Base-by-base conservation (phyloP, 2,113 vertebrate species). In the Rhinoderma darwinii region DNA sequence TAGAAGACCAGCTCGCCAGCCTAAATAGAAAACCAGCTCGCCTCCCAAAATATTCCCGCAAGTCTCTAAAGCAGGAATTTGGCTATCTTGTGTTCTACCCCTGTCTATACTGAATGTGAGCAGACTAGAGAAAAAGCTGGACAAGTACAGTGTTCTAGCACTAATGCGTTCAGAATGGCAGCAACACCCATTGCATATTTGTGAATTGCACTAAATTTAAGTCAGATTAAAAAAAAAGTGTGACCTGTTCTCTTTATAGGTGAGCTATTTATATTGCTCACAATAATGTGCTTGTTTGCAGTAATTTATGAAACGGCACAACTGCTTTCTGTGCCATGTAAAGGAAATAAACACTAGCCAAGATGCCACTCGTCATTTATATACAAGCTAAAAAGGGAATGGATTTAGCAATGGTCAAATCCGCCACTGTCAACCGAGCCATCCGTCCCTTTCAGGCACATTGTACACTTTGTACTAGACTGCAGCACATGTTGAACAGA, bases 381-480 rank as follows among this genome's bases (percentile, higher is more conserved):
- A 32, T 66, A 32, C 73, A 18, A 22, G 77, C 20, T 47, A 44
- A 76, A 83, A 37, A 30, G 50, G 15, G 56, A 50, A 51, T 20
- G 15, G 43, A 27, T 84, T 84, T 35, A 76, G 32, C n/a, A 59
- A 37, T 66, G n/a, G 7, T 41, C 35, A 59, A 59, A 25, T 72
- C 35, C 75, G 63, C 35, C 56, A 54, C 25, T 73, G 37, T 73
- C 72, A 41, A 59, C 63, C 63, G 10, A 25, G 22, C 51, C 37
- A 44, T 85, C 73, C 54, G n/a, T 35, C 39, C 74, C 35, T 78
- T 85, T 77, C 56, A 85, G 7, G 41, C 72, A 75, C 25, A 76
- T 86, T 86, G 84, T 54, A 80, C 61, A 86, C 63, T 72, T 43
- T 68, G 84, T 86, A 51, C 61, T 72, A 80, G 61, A 15, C 75